These are phyloP conservation scores for Takifugu ocellatus DNA, from an alignment of 2,797 vertebrate genomes.

Conservation along the genomic window DNA sequence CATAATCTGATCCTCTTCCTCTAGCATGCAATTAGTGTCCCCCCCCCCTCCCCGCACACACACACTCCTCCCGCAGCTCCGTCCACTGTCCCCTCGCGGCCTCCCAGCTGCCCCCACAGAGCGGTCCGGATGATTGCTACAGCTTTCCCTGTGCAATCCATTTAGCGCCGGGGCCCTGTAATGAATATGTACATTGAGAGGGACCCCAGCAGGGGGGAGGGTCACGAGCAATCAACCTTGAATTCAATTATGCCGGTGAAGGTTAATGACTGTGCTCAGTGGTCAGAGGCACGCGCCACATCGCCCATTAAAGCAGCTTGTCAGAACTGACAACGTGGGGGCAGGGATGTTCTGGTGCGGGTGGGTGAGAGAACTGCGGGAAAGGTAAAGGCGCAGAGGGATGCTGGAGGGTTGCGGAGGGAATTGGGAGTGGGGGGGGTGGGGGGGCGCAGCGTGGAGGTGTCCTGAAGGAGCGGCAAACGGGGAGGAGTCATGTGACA, in stretches of 20 bases:
- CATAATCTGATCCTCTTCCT: conserved; percentile 98
- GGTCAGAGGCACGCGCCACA: conserved; percentile 92
- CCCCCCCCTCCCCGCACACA: conserved; percentile 67
- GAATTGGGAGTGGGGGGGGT: conserved; percentile 24
- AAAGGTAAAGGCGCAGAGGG: conserved; percentile 69
- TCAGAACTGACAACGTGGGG: conserved; percentile 89
- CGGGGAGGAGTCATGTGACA: conserved; percentile 49
- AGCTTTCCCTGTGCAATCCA: conserved; percentile 96
- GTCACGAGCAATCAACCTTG: conserved; percentile 99
- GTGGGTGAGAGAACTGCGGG: conserved; percentile 37
- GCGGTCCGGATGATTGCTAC: conserved; percentile 86
- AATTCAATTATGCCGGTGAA: conserved; percentile 99
- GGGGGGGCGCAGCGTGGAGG: conserved; percentile 30
- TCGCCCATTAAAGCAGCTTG: conserved; percentile 90
- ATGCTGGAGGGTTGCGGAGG: conserved; percentile 37
- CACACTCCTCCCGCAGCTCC: conserved; percentile 28
- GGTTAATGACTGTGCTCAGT: conserved; percentile 99
- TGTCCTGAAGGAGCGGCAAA: conserved; percentile 1
- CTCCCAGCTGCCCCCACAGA: conserved; percentile 55
- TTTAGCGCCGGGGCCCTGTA: conserved; percentile 86
- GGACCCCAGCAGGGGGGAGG: conserved; percentile 83
- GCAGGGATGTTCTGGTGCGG: conserved; percentile 75
- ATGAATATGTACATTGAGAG: conserved; percentile 99
- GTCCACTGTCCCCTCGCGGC: conserved; percentile 52
- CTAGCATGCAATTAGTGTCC: conserved; percentile 99